A percentile compares a stretch with the other conserved stretches of the same genome.
phyloP scores from a whole-genome alignment of 2,888 invertebrate genomes.

The Dusona sp. region DNA sequence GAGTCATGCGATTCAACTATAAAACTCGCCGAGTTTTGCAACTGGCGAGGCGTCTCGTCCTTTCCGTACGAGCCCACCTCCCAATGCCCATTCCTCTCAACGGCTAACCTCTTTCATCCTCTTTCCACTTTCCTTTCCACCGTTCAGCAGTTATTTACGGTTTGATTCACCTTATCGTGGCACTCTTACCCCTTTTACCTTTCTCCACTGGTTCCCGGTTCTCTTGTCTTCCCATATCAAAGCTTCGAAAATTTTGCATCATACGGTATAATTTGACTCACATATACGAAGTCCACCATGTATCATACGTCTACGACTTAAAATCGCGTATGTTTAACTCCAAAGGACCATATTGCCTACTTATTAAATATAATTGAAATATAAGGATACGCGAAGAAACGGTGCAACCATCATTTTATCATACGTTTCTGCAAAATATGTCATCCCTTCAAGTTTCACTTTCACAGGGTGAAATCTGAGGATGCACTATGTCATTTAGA shows the following conservation, averaged over 20 bases:
- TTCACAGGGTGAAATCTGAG: not conserved
- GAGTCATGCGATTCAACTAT: conserved; percentile 85
- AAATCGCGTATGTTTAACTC: not conserved
- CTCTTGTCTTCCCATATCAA: conserved; percentile 33
- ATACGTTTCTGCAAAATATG: not conserved
- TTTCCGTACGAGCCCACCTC: conserved; percentile 71
- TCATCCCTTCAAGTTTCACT: not conserved
- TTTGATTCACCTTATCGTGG: conserved; percentile 84
- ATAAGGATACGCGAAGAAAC: not conserved
- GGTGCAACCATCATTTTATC: not conserved
- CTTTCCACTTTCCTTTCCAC: conserved; percentile 78
- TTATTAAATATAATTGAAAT: not conserved
- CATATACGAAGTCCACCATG: not conserved
- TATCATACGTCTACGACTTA: not conserved
- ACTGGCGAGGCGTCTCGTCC: conserved; percentile 82
- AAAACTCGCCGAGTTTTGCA: conserved; percentile 84
- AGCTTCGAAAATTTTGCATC: conserved; percentile 38
- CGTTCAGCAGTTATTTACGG: conserved; percentile 84
- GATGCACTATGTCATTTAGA: not conserved
- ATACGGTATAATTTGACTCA: conserved; percentile 40
- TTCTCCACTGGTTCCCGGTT: conserved; percentile 32
- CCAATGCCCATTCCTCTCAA: conserved; percentile 29
- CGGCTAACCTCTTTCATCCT: conserved; percentile 67
- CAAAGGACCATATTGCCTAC: not conserved
- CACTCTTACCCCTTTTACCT: conserved; percentile 72